Base-by-base conservation (phyloP, 2,888 invertebrate genomes). In the Alcis repandata region DNA sequence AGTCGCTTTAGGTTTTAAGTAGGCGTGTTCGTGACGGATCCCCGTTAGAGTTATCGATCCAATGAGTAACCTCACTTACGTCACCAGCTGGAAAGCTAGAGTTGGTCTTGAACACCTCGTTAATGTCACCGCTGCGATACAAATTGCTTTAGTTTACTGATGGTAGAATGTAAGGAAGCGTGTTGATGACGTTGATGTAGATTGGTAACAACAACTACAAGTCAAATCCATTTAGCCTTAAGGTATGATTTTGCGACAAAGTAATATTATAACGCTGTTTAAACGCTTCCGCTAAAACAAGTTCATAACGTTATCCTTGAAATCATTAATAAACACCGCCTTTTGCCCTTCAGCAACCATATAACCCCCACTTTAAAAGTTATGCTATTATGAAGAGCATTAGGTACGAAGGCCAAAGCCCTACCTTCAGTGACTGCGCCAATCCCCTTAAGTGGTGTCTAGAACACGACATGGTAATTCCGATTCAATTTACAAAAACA, bases 381-480 rank as follows among this genome's bases (percentile, higher is more conserved):
- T 62, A 52, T 60, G 32, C 63, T 32, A 67, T 51, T 62, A 63
- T 27, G 17, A 49, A 53, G 17, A 53, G 69, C 68, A 75, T 75
- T 70, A 76, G n/a, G 65, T 54, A 58, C 40, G 75, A 78, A 79
- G 77, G 78, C 77, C 77, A 70, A 67, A 72, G 70, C 70, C 71
- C 68, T 73, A 66, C 71, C 63, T 72, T 70, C 56, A 51, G 75
- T 66, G 71, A 74, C 68, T 79, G 70, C 71, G 69, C 77, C 80
- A 85, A 87, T 85, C 77, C 84, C 79, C 83, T 58, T 76, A 82
- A 87, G 83, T 82, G 79, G 69, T 75, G 70, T 78, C 63, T 63
- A 74, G 62, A 62, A 43, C 59, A 72, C 66, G 68, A 65, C 67
- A 73, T 79, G 73, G 76, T 77, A 80, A 80, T 85, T 85, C 78